These are phyloP conservation scores for Corapipo altera DNA, from an alignment of 2,113 vertebrate genomes.

Conservation along the genomic window DNA sequence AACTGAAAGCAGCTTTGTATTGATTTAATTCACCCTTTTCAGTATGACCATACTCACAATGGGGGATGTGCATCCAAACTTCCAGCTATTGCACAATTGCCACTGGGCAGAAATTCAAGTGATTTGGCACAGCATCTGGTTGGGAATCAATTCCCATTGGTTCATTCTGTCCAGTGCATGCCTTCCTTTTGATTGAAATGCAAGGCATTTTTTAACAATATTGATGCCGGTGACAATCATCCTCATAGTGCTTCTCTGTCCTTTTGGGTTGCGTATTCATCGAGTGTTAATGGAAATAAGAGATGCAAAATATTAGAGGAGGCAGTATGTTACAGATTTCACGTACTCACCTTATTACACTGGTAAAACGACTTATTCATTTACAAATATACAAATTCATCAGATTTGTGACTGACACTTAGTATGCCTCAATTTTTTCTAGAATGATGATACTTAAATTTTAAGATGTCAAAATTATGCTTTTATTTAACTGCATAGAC, in stretches of 20 bases:
- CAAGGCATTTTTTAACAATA: conserved; percentile 49
- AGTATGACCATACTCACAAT: conserved; percentile 54
- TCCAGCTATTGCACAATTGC: conserved; percentile 67
- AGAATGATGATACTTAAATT: neutral
- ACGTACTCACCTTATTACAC: conserved; percentile 14
- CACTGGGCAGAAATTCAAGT: conserved; percentile 71
- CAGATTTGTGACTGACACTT: neutral
- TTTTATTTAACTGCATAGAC: neutral
- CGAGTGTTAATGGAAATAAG: neutral
- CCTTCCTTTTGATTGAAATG: conserved; percentile 66
- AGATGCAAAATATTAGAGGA: conserved; percentile 17
- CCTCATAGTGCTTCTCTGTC: neutral
- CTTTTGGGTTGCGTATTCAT: neutral
- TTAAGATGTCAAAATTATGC: neutral
- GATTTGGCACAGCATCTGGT: conserved; percentile 53
- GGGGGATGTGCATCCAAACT: conserved; percentile 64
- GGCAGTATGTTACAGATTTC: neutral
- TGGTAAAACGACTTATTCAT: conserved; percentile 57
- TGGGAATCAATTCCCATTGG: conserved; percentile 51
- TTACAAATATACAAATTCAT: conserved; percentile 56
- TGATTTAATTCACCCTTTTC: conserved; percentile 73
- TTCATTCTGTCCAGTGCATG: conserved; percentile 55
- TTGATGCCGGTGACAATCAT: conserved; percentile 30
- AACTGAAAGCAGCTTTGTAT: conserved; percentile 67
- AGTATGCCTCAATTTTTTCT: neutral